These are phyloP conservation scores for Phylloscopus collybita DNA, from an alignment of 2,797 vertebrate genomes.

Conservation along the genomic window DNA sequence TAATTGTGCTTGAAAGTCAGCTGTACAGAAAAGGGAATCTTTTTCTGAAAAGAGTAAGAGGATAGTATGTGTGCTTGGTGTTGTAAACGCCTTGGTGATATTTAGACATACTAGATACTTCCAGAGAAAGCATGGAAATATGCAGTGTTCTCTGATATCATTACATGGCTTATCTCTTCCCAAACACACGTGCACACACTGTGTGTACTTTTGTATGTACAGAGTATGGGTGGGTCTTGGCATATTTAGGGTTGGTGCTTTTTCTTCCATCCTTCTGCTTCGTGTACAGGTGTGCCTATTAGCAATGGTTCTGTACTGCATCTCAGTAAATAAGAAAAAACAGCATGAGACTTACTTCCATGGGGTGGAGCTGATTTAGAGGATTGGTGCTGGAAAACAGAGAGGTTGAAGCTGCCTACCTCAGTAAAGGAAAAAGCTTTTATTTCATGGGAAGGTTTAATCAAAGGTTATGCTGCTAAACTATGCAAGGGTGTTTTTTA, in stretches of 20 bases:
- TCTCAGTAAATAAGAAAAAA: not conserved
- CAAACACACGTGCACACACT: fast-evolving
- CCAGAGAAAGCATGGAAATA: not conserved
- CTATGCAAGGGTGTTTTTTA: not conserved
- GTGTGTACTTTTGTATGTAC: too few relatives aligned
- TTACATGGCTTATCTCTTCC: not conserved
- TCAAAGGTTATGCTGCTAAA: not conserved
- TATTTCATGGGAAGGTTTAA: slow-evolving; percentile 18
- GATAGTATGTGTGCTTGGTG: not conserved
- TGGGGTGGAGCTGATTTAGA: not conserved
- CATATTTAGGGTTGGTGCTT: not conserved
- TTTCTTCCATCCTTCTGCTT: not conserved
- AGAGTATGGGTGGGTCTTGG: not conserved
- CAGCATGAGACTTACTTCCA: not conserved
- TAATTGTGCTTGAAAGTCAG: not conserved
- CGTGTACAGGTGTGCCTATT: not conserved
- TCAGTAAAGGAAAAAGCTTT: not conserved
- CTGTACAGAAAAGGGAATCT: not conserved
- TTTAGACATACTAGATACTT: not conserved
- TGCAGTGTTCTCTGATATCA: not conserved
- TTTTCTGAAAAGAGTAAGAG: not conserved
- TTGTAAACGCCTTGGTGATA: not conserved
- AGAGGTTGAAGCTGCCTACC: not conserved
- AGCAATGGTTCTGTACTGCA: not conserved
- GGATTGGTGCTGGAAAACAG: not conserved